Conservation (phyloP, 2,113 vertebrate genomes). For the Geococcyx californianus region DNA sequence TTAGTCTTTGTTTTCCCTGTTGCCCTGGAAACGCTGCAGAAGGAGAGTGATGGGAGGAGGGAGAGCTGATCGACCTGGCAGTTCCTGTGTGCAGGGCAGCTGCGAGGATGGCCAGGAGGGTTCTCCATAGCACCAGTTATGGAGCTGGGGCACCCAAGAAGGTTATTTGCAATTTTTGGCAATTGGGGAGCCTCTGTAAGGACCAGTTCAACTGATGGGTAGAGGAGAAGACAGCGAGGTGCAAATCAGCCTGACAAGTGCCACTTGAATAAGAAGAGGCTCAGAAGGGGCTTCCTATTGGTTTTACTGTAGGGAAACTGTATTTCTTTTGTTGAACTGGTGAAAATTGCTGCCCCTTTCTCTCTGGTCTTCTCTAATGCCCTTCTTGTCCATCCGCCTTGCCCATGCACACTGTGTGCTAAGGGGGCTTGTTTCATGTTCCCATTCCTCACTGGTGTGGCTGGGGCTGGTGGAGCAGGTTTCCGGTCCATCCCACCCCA, state of each 20-base stretch:
- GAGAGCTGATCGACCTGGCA: neutral
- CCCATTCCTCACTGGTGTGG: accelerated
- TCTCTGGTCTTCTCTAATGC: neutral
- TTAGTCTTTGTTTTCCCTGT: neutral
- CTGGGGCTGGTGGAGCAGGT: too few species aligned
- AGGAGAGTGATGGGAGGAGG: constrained; percentile 18
- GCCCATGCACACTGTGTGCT: neutral
- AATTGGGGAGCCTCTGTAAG: constrained; percentile 4
- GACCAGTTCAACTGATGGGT: neutral
- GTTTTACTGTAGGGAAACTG: neutral
- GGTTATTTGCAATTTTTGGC: neutral
- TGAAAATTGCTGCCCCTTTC: neutral
- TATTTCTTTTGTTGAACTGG: neutral
- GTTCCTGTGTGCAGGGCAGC: neutral
- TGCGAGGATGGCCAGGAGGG: neutral
- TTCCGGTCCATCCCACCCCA: neutral
- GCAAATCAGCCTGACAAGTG: neutral
- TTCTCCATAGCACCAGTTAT: neutral
- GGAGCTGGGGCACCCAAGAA: neutral
- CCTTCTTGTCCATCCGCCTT: neutral
- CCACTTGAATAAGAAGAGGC: neutral
- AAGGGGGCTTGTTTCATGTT: accelerated
- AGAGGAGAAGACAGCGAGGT: neutral
- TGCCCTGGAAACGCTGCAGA: constrained; percentile 55
- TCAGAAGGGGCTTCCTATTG: neutral